Evolutionary conservation across 2,113 vertebrate species (phyloP).

Genomic region (Prinia subflava): DNA sequence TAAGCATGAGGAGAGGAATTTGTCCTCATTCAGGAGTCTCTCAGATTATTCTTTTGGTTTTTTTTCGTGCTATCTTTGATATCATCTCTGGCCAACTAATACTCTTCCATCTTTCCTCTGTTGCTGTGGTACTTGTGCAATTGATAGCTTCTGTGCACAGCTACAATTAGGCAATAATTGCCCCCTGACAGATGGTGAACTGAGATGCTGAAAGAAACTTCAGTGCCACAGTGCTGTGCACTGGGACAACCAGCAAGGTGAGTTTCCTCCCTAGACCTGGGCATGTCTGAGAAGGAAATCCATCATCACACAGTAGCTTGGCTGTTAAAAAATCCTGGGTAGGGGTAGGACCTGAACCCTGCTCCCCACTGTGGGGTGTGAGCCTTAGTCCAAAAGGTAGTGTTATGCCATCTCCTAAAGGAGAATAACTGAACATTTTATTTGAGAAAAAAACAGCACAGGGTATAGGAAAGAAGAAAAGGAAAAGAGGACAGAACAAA

Average conservation of each 20-base stretch:
- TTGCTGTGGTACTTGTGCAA: neutral
- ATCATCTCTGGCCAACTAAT: neutral
- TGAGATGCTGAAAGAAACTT: neutral
- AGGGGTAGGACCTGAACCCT: neutral
- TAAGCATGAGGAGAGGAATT: neutral
- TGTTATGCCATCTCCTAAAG: neutral
- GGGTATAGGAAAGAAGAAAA: neutral
- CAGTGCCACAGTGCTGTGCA: neutral
- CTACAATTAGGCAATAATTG: neutral
- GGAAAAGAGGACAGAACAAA: neutral
- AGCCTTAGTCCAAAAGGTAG: neutral
- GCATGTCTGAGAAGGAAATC: neutral
- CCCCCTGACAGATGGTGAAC: neutral
- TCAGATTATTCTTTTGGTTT: neutral
- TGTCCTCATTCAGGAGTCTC: neutral
- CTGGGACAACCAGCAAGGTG: neutral
- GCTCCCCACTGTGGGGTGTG: rapidly evolving
- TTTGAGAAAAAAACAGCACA: neutral
- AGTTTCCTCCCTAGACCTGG: neutral
- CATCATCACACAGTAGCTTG: neutral
- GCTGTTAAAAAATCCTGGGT: neutral
- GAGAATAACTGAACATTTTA: neutral
- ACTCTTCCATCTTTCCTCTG: neutral
- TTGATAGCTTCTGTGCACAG: neutral
- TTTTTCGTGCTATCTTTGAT: neutral